Base-by-base conservation (phyloP, 2,113 vertebrate genomes). In the Alethe diademata region DNA sequence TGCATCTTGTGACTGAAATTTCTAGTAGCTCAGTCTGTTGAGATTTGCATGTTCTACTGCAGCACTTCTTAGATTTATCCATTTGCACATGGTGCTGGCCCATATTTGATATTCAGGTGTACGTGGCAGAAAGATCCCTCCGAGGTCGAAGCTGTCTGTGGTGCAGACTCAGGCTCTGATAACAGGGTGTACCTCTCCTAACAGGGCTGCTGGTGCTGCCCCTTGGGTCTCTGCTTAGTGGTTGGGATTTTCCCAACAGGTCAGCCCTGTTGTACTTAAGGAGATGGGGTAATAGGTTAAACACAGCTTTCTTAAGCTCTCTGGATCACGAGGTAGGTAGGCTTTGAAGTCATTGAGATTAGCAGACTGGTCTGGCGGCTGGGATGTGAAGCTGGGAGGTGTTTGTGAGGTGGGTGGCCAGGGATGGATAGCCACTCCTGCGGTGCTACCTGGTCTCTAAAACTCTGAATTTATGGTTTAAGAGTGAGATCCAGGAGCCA, bases 281-380 rank as follows among this genome's bases (percentile, higher is more conserved):
- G 81, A 70, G 50, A 61, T 58, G 50, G 82, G 53, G 16, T 88
- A 86, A 67, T 67, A 86, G 76, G 51, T 81, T 94, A 93, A 94
- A 88, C 47, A 62, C 74, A 64, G 74, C 40, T 82, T 88, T 36
- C 71, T 57, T 88, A 65, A 92, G 45, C 71, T n/a, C 58, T 47
- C 51, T 65, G 75, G 60, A 65, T 93, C 24, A 18, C 36, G 24
- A 26, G 45, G 54, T 25, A 48, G 58, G 58, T 26, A 90, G 86
- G 45, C 86, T 96, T 93, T 96, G 94, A 96, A 95, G 91, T 96
- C 54, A 13, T 22, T 24, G 35, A 71, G 80, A 78, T 76, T 71
- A 81, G 73, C 70, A 62, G 64, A 3, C 43, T 33, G 83, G 54
- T 40, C 76, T 70, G 18, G 29, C 2, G 15, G 40, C 42, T 45